Base-by-base conservation (phyloP, 2,888 invertebrate species). In the Epistrophe eligans region DNA sequence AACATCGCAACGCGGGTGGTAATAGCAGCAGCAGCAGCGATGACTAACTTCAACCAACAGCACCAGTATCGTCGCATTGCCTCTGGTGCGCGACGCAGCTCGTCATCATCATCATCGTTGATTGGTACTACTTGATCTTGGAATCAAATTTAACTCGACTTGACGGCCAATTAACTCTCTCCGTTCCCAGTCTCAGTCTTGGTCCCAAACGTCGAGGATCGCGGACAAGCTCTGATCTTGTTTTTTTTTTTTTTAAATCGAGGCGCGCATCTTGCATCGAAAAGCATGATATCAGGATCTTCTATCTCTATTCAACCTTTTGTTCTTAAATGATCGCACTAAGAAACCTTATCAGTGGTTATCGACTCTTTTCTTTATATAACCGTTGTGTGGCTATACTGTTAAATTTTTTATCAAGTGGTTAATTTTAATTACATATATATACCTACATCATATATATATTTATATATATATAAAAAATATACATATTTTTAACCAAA, bases 161-260 rank as follows among this genome's bases (percentile, higher is more conserved):
- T 82, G 82, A 82, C 79, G 79, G 79, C 82, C 79, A 85, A 85
- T 82, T 85, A 82, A 82, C 79, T 70, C 67, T 52, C 67, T 35
- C 15, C 52, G 57, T 67, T 89, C 84, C 90, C 90, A 91, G 91
- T 91, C 89, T 84, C 89, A 91, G 89, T 90, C 89, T 89, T 84
- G 89, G 89, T 88, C 89, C 89, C 90, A 90, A 89, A 84, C 89
- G 81, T 81, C 80, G 89, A 90, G 89, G 89, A 89, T 81, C 82
- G 87, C 87, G 79, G 87, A 87, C 66, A 79, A 79, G 32, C 76
- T 79, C 62, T 66, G 66, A 79, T 66, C 71, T 60, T 57, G 35
- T 70, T 73, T 55, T 77, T 45, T 24, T 24, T 7, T 55, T 4
- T 17, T 11, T 40, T 43, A 40, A 40, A 79, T 76, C 83, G 55